Evolutionary conservation across 2,113 vertebrate species (phyloP).

Genomic region (Albula goreensis): DNA sequence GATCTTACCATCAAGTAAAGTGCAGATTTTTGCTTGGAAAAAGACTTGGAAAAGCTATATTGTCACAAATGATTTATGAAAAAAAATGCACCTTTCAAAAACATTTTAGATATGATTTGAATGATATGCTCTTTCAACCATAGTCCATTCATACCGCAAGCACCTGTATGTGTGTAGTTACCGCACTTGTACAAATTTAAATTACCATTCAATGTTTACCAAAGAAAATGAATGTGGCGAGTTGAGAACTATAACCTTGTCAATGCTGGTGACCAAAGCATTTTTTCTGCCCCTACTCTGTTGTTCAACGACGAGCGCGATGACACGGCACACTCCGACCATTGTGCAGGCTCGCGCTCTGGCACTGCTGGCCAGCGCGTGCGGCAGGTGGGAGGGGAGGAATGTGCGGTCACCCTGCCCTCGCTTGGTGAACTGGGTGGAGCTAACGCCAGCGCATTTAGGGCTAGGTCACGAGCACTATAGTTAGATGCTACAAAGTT

Average conservation of each 20-base stretch:
- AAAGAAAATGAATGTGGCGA: not conserved
- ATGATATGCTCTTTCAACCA: no score
- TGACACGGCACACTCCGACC: not conserved
- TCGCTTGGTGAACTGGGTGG: slow-evolving; percentile 54
- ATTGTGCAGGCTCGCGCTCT: slow-evolving; percentile 40
- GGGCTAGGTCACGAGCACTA: slow-evolving; percentile 64
- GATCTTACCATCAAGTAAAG: no score
- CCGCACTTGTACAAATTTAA: no score
- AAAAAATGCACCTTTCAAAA: no score
- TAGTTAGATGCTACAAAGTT: slow-evolving; percentile 66
- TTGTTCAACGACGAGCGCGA: not conserved
- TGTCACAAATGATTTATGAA: no score
- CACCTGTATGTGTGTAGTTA: no score
- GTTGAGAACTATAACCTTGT: not conserved
- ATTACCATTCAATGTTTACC: not conserved
- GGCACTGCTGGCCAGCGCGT: slow-evolving; percentile 64
- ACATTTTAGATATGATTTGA: no score
- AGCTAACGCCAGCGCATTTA: slow-evolving; percentile 62
- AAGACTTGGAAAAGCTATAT: no score
- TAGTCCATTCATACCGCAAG: no score
- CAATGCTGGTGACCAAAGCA: not conserved
- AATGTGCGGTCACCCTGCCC: slow-evolving; percentile 25
- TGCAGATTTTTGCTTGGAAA: no score
- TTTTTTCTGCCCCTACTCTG: not conserved
- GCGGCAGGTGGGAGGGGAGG: slow-evolving; percentile 55